A percentile compares a stretch with the other conserved stretches of the same genome.
Evolutionary conservation across 2,797 vertebrate genomes (phyloP).

Genomic region (Phrynocephalus vlangalii): DNA sequence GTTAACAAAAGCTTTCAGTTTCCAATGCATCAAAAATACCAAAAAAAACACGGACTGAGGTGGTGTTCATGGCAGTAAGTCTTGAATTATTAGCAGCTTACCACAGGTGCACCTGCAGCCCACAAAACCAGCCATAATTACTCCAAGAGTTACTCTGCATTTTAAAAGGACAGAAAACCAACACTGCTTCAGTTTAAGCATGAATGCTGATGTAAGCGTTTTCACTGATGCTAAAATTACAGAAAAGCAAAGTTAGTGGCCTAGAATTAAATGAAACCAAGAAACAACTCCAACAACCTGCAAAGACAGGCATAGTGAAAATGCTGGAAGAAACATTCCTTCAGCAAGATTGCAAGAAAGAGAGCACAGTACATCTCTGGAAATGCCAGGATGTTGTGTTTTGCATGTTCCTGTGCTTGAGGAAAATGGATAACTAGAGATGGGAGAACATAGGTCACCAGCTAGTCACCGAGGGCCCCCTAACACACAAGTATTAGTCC

Average conservation of each 20-base stretch:
- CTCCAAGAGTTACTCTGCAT: slow-evolving; percentile 25
- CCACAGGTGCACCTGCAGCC: neutral
- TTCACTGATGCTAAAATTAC: slow-evolving; percentile 35
- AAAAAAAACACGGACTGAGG: neutral
- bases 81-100: slow-evolving; percentile 23
- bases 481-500: too few species aligned
- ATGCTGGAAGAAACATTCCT: slow-evolving; percentile 41
- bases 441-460: neutral
- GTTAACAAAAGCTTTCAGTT: slow-evolving; percentile 11
- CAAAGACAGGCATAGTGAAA: slow-evolving; percentile 32
- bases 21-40: neutral
- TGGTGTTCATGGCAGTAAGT: slow-evolving; percentile 26
- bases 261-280: slow-evolving; percentile 47
- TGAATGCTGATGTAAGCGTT: slow-evolving; percentile 31
- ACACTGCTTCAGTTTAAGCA: slow-evolving; percentile 27
- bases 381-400: neutral
- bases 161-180: slow-evolving; percentile 25
- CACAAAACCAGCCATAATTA: slow-evolving; percentile 37
- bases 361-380: slow-evolving; percentile 3
- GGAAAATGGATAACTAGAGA: neutral
- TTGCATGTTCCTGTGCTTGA: neutral
- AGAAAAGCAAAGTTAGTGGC: slow-evolving; percentile 36
- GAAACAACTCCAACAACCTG: slow-evolving; percentile 36
- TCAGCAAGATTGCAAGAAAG: slow-evolving; percentile 5
- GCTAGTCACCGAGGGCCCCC: neutral